Conservation (phyloP, 2,797 vertebrate species). For the Sebastes aleutianus region DNA sequence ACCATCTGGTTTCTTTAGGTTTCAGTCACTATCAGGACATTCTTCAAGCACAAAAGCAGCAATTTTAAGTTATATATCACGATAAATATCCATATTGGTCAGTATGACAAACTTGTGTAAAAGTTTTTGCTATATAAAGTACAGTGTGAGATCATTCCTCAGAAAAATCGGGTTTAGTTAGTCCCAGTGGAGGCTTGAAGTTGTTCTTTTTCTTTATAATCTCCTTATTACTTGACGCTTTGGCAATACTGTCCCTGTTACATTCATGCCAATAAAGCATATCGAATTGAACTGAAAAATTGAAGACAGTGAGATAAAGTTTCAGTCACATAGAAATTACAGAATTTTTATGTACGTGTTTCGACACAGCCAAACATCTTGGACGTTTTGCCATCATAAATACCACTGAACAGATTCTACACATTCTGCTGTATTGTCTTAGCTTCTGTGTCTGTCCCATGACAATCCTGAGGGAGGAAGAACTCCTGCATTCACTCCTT, state of each 20-base stretch:
- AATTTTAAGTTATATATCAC: background rate
- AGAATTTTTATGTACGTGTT: no score
- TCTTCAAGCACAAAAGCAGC: background rate
- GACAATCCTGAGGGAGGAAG: conserved; percentile 27
- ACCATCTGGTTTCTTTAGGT: background rate
- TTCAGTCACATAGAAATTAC: no score
- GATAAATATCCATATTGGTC: background rate
- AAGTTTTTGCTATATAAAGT: background rate
- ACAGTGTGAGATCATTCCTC: background rate
- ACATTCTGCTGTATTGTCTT: conserved; percentile 1
- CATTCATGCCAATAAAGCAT: no score
- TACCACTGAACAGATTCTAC: background rate
- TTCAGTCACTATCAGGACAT: background rate
- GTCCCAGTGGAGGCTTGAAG: background rate
- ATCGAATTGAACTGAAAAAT: no score
- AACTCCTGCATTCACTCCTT: conserved; percentile 39
- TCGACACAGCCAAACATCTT: no score
- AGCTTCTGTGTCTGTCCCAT: background rate
- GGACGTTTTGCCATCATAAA: background rate
- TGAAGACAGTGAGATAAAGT: no score
- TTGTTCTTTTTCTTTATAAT: no score
- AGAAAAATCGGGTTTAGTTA: background rate
- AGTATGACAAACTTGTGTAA: background rate
- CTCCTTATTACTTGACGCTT: no score
- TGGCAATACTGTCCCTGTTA: no score